phyloP scores from a whole-genome alignment of 2,888 invertebrate genomes.

The Anaspis maculata region DNA sequence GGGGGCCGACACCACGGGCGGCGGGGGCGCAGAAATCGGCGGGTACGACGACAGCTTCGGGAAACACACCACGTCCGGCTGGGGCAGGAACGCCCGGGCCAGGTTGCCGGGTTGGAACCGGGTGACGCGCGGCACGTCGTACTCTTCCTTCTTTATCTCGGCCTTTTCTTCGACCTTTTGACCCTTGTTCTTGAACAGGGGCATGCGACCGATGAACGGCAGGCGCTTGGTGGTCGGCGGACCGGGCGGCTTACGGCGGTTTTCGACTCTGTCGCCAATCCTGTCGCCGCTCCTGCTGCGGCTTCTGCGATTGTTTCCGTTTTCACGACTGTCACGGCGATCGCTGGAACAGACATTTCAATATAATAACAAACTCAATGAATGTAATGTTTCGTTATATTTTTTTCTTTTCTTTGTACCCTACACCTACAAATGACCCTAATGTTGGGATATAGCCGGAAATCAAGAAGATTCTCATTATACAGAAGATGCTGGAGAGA shows the following conservation, averaged over 20 bases:
- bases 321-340: slow-evolving; percentile 10
- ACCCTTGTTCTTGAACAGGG: slow-evolving; percentile 60
- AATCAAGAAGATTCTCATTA: too few relatives aligned
- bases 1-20: slow-evolving; percentile 24
- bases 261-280: slow-evolving; percentile 27
- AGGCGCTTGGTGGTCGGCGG: slow-evolving; percentile 57
- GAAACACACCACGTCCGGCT: slow-evolving; percentile 41
- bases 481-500: too few relatives aligned
- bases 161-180: slow-evolving; percentile 42
- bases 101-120: slow-evolving; percentile 39
- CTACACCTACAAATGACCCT: too few relatives aligned
- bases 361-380: slow-evolving; percentile 3
- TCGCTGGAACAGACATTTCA: slow-evolving; percentile 3
- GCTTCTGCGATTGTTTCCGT: slow-evolving; percentile 12
- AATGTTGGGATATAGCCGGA: too few relatives aligned
- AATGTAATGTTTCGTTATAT: too few relatives aligned
- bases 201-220: slow-evolving; percentile 81
- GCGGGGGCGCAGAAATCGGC: slow-evolving; percentile 20
- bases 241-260: slow-evolving; percentile 36
- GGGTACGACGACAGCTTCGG: slow-evolving; percentile 38
- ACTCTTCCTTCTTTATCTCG: slow-evolving; percentile 47
- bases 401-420: too few relatives aligned
- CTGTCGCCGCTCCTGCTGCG: slow-evolving; percentile 14
- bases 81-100: slow-evolving; percentile 38
- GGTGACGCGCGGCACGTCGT: slow-evolving; percentile 36